These are phyloP conservation scores for Panagrolaimus sp. DNA, from an alignment of 1,140 invertebrate genomes.

Conservation along the genomic window DNA sequence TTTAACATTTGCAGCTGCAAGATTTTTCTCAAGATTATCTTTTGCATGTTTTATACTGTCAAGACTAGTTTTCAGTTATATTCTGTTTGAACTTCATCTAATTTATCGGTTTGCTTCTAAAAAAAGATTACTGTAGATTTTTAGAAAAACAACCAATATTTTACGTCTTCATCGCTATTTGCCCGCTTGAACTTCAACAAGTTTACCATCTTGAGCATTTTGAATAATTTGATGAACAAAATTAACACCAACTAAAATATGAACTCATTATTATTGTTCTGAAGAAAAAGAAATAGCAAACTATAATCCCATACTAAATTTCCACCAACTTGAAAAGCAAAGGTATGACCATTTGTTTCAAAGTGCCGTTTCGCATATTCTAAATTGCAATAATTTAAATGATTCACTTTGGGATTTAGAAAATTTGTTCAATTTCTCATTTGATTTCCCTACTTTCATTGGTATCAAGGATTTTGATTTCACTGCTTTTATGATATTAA, in stretches of 20 bases:
- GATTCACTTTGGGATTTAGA: no score
- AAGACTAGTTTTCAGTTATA: constrained; percentile 64
- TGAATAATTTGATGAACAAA: constrained; percentile 92
- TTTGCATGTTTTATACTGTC: constrained; percentile 44
- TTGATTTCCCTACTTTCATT: no score
- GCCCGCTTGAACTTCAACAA: constrained; percentile 69
- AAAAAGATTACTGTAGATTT: constrained; percentile 1
- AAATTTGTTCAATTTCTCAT: no score
- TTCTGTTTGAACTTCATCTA: constrained; percentile 81
- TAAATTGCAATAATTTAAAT: constrained; percentile 78
- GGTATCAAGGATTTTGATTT: constrained; percentile 77
- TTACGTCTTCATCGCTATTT: constrained; percentile 19
- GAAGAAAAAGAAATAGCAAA: no score
- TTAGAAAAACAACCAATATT: background rate
- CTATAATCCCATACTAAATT: constrained; percentile 97
- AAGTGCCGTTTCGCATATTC: constrained; percentile 79
- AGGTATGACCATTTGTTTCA: constrained; percentile 87
- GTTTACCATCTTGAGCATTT: constrained; percentile 83
- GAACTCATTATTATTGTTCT: constrained; percentile 31
- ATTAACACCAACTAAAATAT: constrained; percentile 86
- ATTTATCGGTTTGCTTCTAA: constrained; percentile 69
- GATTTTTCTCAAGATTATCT: constrained; percentile 56
- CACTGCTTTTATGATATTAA: constrained; percentile 69
- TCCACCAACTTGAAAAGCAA: constrained; percentile 87
- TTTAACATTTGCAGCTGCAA: constrained; percentile 67